Evolutionary conservation across 2,888 invertebrate species (phyloP), one percentile per base, ranked within the genome.

Genomic region (Blomia tropicalis): DNA sequence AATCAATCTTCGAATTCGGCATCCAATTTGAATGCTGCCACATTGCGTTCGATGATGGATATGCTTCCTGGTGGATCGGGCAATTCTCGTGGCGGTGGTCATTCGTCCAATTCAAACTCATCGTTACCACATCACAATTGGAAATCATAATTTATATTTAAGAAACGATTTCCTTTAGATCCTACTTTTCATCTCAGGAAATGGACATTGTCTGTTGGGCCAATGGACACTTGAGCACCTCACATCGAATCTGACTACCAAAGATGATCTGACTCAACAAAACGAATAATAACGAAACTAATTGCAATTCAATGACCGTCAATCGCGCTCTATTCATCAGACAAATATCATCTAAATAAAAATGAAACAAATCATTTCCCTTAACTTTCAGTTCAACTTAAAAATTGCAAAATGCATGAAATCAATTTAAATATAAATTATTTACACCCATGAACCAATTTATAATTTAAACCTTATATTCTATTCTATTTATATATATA

Each of bases 11-110:
- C 88, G 17, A 14, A 7, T 11, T 54, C 54, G 4, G 61, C 80
- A 87, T 80, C 85, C 87, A 53, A 85, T 88, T 51, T 88, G 89
- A 73, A 84, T 90, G 68, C 66, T 89, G 76, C 84, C 83, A 32
- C 89, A 89, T 53, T 78, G 90, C 60, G 79, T 89, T 63, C 66
- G 65, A 80, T 95, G 71, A 80, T 95, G 66, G 93, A 95, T 75
- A 91, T 95, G 90, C 89, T 93, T 71, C 89, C 90, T 25, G 56
- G 56, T 32, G 47, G 30, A 32, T 56, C 30, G 1, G 25, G 25
- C 19, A 56, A 27, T 19, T 14, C 51, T 47, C 51, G 56, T 31
- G 14, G n/a, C 2, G 23, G 56, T 36, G 56, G 56, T 56, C 56
- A 54, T 36, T 56, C 56, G 7, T 47, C 51, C 7, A 47, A 27